A percentile compares a stretch with the other conserved stretches of the same genome.
Conservation (phyloP, 2,113 vertebrate genomes). For the Natator depressus region DNA sequence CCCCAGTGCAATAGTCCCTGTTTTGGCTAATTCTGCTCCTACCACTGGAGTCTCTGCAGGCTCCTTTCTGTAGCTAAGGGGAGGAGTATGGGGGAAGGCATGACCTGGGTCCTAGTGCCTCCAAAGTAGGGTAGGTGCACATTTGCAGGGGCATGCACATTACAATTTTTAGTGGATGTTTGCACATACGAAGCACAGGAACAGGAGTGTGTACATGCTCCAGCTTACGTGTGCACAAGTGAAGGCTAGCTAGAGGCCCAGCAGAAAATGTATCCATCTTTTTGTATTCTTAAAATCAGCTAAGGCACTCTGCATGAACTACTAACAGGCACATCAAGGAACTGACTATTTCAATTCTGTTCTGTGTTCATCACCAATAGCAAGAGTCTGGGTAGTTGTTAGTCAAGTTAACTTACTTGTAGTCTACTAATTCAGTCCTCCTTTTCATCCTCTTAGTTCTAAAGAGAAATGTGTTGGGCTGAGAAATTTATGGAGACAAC, state of each 20-base stretch:
- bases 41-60: neutral
- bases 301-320: neutral
- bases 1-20: neutral
- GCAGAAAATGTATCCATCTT: neutral
- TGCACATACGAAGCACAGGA: neutral
- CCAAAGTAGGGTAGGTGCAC: neutral
- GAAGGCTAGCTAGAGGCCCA: neutral
- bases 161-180: neutral
- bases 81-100: neutral
- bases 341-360: neutral
- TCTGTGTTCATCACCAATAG: neutral
- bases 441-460: constrained; percentile 1
- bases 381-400: neutral
- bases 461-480: neutral
- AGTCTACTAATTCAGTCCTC: constrained; percentile 1
- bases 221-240: neutral
- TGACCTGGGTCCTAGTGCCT: neutral
- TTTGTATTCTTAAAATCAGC: neutral
- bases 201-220: neutral
- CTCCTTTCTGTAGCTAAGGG: neutral
- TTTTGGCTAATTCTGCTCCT: neutral
- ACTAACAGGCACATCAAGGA: constrained; percentile 1
- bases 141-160: neutral
- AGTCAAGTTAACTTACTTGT: neutral
- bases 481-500: neutral